Evolutionary conservation across 2,113 vertebrate genomes (phyloP), one percentile per base, ranked within the genome.

Genomic region (Salvelinus fontinalis): DNA sequence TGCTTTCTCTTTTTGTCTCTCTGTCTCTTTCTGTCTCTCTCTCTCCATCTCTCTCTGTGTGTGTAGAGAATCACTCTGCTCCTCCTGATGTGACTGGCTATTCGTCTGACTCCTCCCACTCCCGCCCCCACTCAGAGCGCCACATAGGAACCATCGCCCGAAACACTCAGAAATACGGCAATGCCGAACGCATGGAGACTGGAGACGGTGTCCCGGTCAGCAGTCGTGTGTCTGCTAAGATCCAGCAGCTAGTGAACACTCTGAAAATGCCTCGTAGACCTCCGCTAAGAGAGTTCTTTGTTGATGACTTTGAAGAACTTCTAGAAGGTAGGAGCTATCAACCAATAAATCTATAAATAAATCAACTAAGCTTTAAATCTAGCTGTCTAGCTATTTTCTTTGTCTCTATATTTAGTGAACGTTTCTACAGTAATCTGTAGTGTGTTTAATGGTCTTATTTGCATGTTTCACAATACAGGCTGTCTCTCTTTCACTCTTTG

Each of bases 171-270:
- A 99, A 99, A 90, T 99, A 99, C 9, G 98, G 98, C 91, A 99
- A 99, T 0, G 97, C 97, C 0, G 96, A 99, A 88, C 97, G 99
- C 85, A 99, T 99, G 98, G 97, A 99, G 91, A 99, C 98, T 0
- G 97, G 97, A 67, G 98, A 99, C 12, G 97, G 98, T 99, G 98
- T 99, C 67, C 98, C 98, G 0, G 98, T 99, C 88, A 99, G 97
- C 94, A 99, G 97, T 89, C 95, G 98, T 73, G 97, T 99, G 79
- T 99, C 98, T 5, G 97, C 98, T 71, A 99, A 99, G 93, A 99
- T 99, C 88, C 98, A 99, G 86, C 98, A 99, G 90, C 95, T 99
- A 27, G 97, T 99, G 88, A 99, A 96, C 92, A 99, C 98, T 6
- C 94, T 99, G 89, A 99, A 99, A 90, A 95, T 97, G 89, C 98